Base-by-base conservation (phyloP, 2,113 vertebrate species). In the Tachysurus fulvidraco region DNA sequence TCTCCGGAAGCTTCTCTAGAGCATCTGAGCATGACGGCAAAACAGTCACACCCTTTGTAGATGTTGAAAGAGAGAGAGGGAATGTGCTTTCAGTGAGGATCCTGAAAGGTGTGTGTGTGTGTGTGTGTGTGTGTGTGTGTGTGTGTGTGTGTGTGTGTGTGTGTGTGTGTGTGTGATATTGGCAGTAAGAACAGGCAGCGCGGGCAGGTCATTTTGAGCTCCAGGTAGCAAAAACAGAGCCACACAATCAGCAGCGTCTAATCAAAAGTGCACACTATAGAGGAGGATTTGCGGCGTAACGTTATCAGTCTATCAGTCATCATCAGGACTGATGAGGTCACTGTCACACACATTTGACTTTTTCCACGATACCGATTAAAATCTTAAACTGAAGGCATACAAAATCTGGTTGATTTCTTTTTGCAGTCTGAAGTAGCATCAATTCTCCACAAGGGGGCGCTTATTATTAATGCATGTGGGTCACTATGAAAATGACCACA, bases 11-110 rank as follows among this genome's bases (percentile, higher is more conserved):
- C 89, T 89, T 89, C 89, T 88, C 86, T 78, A 46, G 86, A 84
- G 86, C 86, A 89, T 90, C 89, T 89, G 86, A 90, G 89, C 88
- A 86, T 88, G 88, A 90, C 88, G 80, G 83, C 59, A 87, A 86
- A 89, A 89, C 89, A 86, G 89, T 88, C 85, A 54, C 57, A 83
- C 69, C 73, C 84, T 88, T 89, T 86, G 86, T 89, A 89, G 89
- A 86, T 52, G 77, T 81, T 21, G 78, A 81, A 59, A 74, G 88
- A 87, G 60, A 65, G 55, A 69, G 74, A 50, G 74, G 41, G 86
- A 85, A 85, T 67, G 67, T 52, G 60, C 84, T 85, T 65, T 80
- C 74, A n/a, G 11, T 36, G 9, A 55, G 74, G 46, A 64, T 79
- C 59, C 74, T 67, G 17, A 80, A 67, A 85, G 46, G 73, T 60